A percentile compares a stretch with the other conserved stretches of the same genome.
phyloP scores from a whole-genome alignment of 1,140 invertebrate genomes.

The Macrobrachium nipponense region DNA sequence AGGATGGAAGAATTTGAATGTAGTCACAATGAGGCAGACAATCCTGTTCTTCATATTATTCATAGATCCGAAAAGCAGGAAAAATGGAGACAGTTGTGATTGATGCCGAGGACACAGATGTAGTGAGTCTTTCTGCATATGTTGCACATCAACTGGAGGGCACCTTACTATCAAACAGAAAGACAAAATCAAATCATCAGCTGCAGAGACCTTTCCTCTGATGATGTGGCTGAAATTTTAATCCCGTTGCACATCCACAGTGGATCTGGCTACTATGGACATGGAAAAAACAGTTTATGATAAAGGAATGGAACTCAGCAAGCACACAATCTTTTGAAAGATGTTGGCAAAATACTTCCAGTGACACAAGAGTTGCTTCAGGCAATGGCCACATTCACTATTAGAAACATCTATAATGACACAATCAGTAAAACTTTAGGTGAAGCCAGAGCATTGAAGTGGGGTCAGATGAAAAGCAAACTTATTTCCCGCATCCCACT shows the following conservation, averaged over 20 bases:
- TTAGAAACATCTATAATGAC: too few relatives aligned
- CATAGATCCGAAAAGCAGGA: too few relatives aligned
- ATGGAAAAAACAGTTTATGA: slow-evolving; percentile 23
- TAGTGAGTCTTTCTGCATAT: too few relatives aligned
- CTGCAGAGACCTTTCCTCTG: slow-evolving; percentile 28
- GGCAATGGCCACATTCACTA: too few relatives aligned
- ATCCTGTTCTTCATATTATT: too few relatives aligned
- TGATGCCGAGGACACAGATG: too few relatives aligned
- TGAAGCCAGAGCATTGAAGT: slow-evolving; percentile 10
- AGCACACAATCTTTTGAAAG: too few relatives aligned
- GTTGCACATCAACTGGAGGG: background rate
- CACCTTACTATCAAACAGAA: slow-evolving; percentile 11
- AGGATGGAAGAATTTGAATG: too few relatives aligned
- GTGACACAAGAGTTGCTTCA: too few relatives aligned
- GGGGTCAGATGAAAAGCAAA: slow-evolving; percentile 17
- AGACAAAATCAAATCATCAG: slow-evolving; percentile 16
- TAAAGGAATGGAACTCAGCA: slow-evolving; percentile 1
- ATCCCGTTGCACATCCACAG: slow-evolving; percentile 29
- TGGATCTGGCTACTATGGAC: slow-evolving; percentile 19
- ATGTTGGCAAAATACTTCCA: too few relatives aligned
- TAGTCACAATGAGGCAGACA: too few relatives aligned
- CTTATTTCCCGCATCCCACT: slow-evolving; percentile 6
- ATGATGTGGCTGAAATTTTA: slow-evolving; percentile 29
- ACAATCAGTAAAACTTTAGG: slow-evolving; percentile 11
- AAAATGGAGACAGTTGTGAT: too few relatives aligned